Base-by-base conservation (phyloP, 37 sponge, comb jelly and placozoan species). In the Beroe ovata region DNA sequence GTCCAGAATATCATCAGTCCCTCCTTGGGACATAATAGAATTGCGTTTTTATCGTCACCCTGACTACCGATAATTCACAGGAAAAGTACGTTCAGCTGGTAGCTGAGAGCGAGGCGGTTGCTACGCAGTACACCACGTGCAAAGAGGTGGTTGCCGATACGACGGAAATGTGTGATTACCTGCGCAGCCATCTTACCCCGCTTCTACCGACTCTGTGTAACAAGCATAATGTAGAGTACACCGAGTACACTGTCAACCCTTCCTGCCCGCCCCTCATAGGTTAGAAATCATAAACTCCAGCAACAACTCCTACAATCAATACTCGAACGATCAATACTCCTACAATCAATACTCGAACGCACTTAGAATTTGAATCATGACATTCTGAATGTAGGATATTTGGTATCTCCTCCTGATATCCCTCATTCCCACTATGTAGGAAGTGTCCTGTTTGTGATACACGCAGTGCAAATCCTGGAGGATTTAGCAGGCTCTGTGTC, bases 231-330 rank as follows among this genome's bases (percentile, higher is more conserved):
- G 63, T 62, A 4, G 23, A 62, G 28, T n/a, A 66, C 69, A 66
- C 33, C 18, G 35, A 26, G 69, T 66, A 66, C 30, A 25, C 25
- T 4, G 30, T 66, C 33, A 25, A 66, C 32, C 69, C 69, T 30
- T 66, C 69, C 36, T 66, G 69, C 30, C 69, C 69, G 1, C 69
- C 69, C 16, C 69, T 66, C 36, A 66, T 66, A 8, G 69, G 69
- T 66, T 2, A 29, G 69, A 6, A 23, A 62, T 28, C 23, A 62
- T 16, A n/a, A n/a, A n/a, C n/a, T n/a, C n/a, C n/a, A n/a, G n/a
- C n/a, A n/a, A n/a, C n/a, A n/a, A n/a, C n/a, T n/a, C n/a, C n/a
- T n/a, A n/a, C n/a, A n/a, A n/a, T n/a, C n/a, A n/a, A n/a, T n/a
- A n/a, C n/a, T n/a, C n/a, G n/a, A n/a, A n/a, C n/a, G n/a, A n/a